phyloP scores from a whole-genome alignment of 2,888 invertebrate genomes.

The Cheilosia grossa region DNA sequence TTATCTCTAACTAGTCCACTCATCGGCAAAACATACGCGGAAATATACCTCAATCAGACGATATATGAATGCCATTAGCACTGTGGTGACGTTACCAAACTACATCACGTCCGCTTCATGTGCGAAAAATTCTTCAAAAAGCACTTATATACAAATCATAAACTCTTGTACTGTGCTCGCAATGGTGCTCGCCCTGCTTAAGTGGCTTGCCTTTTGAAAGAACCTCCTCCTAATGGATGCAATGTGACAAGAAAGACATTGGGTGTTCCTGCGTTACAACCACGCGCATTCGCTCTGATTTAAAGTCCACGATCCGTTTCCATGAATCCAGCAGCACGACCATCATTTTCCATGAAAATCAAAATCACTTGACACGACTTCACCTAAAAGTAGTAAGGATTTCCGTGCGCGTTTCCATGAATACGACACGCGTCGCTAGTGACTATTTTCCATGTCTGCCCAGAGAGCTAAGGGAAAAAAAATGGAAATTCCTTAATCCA shows the following conservation, averaged over 20 bases:
- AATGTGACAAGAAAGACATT: slow-evolving; percentile 27
- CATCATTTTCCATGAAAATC: slow-evolving; percentile 31
- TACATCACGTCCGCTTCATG: no score
- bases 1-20: no score
- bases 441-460: slow-evolving; percentile 35
- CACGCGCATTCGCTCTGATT: neutral
- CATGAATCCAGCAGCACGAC: slow-evolving; percentile 7
- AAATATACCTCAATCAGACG: no score
- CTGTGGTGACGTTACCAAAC: no score
- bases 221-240: no score
- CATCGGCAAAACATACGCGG: no score
- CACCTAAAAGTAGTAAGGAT: slow-evolving; percentile 21
- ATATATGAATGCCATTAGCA: no score
- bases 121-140: no score
- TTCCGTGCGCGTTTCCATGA: slow-evolving; percentile 16
- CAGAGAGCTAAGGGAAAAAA: neutral
- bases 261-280: neutral
- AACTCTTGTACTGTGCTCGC: no score
- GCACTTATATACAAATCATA: no score
- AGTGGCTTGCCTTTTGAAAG: no score
- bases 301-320: slow-evolving; percentile 18
- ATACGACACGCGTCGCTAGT: slow-evolving; percentile 15
- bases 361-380: slow-evolving; percentile 48
- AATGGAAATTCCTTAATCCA: slow-evolving; percentile 31
- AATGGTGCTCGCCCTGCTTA: no score